These are phyloP conservation scores for Campoplex nolae DNA, from an alignment of 2,888 invertebrate species.

Conservation along the genomic window DNA sequence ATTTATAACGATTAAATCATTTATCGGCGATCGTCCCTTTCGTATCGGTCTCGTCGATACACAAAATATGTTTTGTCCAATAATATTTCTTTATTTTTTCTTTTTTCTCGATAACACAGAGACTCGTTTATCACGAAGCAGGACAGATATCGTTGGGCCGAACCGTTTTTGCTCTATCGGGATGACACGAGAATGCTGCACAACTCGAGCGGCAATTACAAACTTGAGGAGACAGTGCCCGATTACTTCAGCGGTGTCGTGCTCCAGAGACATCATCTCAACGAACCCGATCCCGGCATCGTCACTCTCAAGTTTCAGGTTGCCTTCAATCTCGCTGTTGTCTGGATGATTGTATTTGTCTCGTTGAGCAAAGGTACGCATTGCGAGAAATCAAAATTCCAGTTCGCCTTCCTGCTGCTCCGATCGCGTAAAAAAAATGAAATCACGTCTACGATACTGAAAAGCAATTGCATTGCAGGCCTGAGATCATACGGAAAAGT, in stretches of 20 bases:
- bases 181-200: constrained; percentile 85
- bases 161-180: constrained; percentile 89
- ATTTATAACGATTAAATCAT: not conserved
- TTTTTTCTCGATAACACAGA: constrained; percentile 73
- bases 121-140: constrained; percentile 94
- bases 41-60: not conserved
- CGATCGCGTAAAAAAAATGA: too few relatives aligned
- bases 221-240: constrained; percentile 91
- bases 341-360: constrained; percentile 96
- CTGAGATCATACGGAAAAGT: constrained; percentile 94
- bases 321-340: constrained; percentile 94
- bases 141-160: constrained; percentile 93
- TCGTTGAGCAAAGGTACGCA: constrained; percentile 92
- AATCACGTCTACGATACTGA: not conserved
- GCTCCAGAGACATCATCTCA: constrained; percentile 87
- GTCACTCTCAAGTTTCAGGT: constrained; percentile 92
- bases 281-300: constrained; percentile 85
- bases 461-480: constrained; percentile 83
- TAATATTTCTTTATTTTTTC: too few relatives aligned
- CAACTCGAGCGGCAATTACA: constrained; percentile 83
- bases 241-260: constrained; percentile 95
- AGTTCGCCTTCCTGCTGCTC: too few relatives aligned
- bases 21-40: not conserved
- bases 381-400: not conserved
- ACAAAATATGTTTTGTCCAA: too few relatives aligned